A percentile compares a stretch with the other conserved stretches of the same genome.
These are phyloP conservation scores for Aporrectodea caliginosa DNA, from an alignment of 1,140 invertebrate species.

Conservation along the genomic window DNA sequence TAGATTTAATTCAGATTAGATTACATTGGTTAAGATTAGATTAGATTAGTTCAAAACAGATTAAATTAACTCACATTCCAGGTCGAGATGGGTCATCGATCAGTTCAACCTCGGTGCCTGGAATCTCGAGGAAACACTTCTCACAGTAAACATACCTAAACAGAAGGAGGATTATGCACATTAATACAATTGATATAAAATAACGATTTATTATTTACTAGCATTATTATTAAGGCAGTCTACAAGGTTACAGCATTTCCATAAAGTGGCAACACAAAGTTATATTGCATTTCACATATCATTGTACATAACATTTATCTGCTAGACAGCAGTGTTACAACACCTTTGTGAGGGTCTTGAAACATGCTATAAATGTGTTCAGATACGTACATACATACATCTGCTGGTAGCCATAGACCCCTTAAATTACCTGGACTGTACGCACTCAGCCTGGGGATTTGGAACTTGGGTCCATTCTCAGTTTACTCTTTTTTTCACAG, in stretches of 20 bases:
- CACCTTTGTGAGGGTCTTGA: background rate
- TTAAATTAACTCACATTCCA: slow-evolving; percentile 92
- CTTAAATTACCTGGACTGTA: too few species aligned
- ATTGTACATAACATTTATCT: background rate
- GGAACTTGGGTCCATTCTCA: too few species aligned
- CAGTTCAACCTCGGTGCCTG: slow-evolving; percentile 86
- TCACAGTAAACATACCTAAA: slow-evolving; percentile 98
- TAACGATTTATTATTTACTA: background rate
- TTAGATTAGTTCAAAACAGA: too few species aligned
- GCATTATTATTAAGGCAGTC: background rate
- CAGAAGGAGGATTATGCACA: slow-evolving; percentile 65
- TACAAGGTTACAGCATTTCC: background rate
- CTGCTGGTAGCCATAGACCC: too few species aligned
- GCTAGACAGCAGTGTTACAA: background rate
- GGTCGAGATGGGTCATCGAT: slow-evolving; percentile 87
- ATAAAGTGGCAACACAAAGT: background rate
- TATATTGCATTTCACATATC: background rate
- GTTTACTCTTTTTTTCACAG: too few species aligned
- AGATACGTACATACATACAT: too few species aligned
- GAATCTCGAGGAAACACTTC: slow-evolving; percentile 99
- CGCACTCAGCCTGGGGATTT: too few species aligned
- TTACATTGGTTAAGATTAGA: too few species aligned
- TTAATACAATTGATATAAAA: background rate
- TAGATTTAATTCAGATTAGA: too few species aligned
- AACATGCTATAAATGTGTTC: background rate